These are phyloP conservation scores for Plebejus melissa DNA, from an alignment of 2,888 invertebrate genomes.

Conservation along the genomic window DNA sequence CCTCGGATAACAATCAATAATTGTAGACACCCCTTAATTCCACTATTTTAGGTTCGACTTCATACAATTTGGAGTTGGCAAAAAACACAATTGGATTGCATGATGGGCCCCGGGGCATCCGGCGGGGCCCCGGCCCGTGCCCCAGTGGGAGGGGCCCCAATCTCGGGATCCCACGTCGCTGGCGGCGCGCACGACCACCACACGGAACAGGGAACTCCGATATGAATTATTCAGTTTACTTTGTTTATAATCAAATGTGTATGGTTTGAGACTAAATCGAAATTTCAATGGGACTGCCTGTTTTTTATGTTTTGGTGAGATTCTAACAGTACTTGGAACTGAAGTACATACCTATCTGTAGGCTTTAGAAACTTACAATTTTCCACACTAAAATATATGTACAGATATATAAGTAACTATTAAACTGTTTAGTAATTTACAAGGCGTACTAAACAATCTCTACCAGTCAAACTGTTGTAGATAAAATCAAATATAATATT, in stretches of 20 bases:
- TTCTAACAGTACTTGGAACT: too few relatives aligned
- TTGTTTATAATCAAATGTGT: slow-evolving; percentile 12
- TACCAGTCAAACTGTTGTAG: too few relatives aligned
- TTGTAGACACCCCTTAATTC: neutral
- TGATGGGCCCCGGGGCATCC: slow-evolving; percentile 18
- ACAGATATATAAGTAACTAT: too few relatives aligned
- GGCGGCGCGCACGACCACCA: slow-evolving; percentile 22
- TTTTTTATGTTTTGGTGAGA: neutral
- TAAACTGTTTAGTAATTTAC: too few relatives aligned
- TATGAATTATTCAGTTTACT: slow-evolving; percentile 18
- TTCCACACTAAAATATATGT: too few relatives aligned
- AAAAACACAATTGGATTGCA: slow-evolving; percentile 28
- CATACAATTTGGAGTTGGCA: slow-evolving; percentile 15
- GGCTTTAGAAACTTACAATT: too few relatives aligned
- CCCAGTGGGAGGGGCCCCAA: slow-evolving; percentile 19
- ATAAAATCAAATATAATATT: too few relatives aligned
- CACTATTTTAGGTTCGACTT: slow-evolving; percentile 7
- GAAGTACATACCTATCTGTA: too few relatives aligned
- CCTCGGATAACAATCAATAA: neutral
- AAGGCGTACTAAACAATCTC: too few relatives aligned
- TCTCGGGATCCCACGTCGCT: slow-evolving; percentile 27
- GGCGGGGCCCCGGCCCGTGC: slow-evolving; percentile 10
- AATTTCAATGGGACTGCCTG: neutral
- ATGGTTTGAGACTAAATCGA: neutral
- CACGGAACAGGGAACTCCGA: slow-evolving; percentile 19